Percentiles rank a stretch among this genome's conserved stretches.
phyloP scores from a whole-genome alignment of 2,113 vertebrate genomes.

The Bos javanicus region DNA sequence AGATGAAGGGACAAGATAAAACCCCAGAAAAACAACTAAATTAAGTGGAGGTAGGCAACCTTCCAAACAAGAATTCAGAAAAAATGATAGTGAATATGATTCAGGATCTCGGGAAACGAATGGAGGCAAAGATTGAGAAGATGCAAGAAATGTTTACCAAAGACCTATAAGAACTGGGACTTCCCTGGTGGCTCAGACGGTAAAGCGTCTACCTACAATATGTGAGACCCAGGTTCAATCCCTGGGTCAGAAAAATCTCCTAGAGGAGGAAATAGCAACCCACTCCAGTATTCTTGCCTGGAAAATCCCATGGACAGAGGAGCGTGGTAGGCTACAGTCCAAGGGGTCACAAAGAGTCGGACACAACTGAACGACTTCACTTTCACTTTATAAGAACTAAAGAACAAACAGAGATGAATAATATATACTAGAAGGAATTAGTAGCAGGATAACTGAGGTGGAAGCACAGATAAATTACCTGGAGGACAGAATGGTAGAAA shows the following conservation, averaged over 20 bases:
- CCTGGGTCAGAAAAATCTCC: neutral
- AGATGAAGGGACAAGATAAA: neutral
- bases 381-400: neutral
- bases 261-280: neutral
- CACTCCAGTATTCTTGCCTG: neutral
- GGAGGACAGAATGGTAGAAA: neutral
- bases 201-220: neutral
- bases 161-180: neutral
- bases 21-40: neutral
- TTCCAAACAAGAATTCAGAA: neutral
- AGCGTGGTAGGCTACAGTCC: neutral
- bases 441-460: neutral
- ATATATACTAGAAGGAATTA: neutral
- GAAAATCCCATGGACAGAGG: neutral
- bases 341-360: accelerated
- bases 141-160: neutral
- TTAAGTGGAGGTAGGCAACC: neutral
- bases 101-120: neutral
- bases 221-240: neutral
- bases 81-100: neutral
- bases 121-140: neutral
- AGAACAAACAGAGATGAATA: neutral
- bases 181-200: neutral
- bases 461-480: neutral
- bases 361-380: neutral